These are phyloP conservation scores for Scaptomyza parva DNA, from an alignment of 2,888 invertebrate genomes.

Conservation along the genomic window DNA sequence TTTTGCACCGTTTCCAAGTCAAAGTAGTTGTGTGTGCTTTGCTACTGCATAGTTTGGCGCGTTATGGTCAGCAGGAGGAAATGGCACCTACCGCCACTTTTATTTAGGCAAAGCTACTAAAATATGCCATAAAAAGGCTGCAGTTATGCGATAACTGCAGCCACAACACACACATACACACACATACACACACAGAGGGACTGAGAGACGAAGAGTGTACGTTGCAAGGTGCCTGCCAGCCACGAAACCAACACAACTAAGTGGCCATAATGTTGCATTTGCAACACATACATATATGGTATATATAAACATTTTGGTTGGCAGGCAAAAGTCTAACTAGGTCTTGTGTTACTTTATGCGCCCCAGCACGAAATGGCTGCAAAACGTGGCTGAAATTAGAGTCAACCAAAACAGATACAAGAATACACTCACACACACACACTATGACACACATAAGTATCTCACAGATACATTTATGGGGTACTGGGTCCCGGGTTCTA, in stretches of 20 bases:
- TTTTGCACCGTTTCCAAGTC: conserved; percentile 31
- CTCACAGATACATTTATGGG: conserved; percentile 53
- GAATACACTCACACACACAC: conserved; percentile 9
- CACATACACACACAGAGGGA: too few relatives aligned
- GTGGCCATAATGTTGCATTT: conserved; percentile 72
- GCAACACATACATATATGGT: conserved; percentile 25
- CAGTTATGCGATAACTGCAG: conserved; percentile 77
- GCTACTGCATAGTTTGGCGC: conserved; percentile 39
- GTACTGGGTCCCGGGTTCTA: conserved; percentile 49
- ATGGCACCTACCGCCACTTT: conserved; percentile 61
- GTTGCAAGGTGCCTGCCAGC: conserved; percentile 11
- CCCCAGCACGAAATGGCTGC: conserved; percentile 43
- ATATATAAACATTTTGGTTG: conserved; percentile 30
- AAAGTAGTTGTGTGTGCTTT: conserved; percentile 2
- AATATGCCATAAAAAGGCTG: conserved; percentile 71
- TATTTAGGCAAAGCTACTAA: conserved; percentile 74
- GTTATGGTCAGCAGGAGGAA: conserved; percentile 65
- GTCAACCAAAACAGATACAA: conserved; percentile 42
- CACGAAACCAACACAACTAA: conserved; percentile 56
- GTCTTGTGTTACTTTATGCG: conserved; percentile 67
- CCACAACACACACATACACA: conserved; percentile 46
- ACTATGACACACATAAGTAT: conserved; percentile 24
- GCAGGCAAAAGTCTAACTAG: conserved; percentile 56
- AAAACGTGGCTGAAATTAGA: conserved; percentile 62
- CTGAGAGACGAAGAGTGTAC: too few relatives aligned